Percentiles rank a stretch among this genome's conserved stretches.
These are phyloP conservation scores for Blastobasis lacticolella DNA, from an alignment of 2,888 invertebrate species.

Conservation along the genomic window DNA sequence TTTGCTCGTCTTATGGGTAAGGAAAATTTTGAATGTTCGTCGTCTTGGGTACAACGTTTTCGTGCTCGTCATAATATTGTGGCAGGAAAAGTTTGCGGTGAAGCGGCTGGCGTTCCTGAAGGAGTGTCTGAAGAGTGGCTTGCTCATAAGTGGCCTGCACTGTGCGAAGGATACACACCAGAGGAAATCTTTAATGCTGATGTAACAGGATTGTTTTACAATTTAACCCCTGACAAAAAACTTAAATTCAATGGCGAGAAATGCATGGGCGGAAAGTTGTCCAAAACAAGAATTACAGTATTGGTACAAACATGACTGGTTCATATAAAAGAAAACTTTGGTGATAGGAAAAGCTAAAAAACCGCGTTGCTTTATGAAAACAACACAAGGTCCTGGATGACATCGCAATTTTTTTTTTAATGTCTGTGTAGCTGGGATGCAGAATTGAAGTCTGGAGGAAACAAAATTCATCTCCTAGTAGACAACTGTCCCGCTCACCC, in stretches of 20 bases:
- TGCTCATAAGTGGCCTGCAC: slow-evolving; percentile 16
- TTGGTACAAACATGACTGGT: slow-evolving; percentile 30
- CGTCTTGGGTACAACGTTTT: slow-evolving; percentile 22
- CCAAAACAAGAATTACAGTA: slow-evolving; percentile 29
- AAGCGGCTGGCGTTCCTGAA: slow-evolving; percentile 20
- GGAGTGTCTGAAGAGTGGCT: slow-evolving; percentile 19
- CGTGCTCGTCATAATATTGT: slow-evolving; percentile 23
- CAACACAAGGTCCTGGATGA: slow-evolving; percentile 38
- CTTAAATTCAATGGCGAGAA: slow-evolving; percentile 23
- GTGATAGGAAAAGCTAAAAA: slow-evolving; percentile 30
- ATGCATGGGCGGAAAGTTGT: slow-evolving; percentile 32
- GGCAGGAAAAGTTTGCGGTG: slow-evolving; percentile 22
- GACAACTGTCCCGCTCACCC: slow-evolving; percentile 30
- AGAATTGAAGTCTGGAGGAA: slow-evolving; percentile 16
- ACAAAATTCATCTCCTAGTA: slow-evolving; percentile 26
- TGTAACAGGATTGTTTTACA: slow-evolving; percentile 24
- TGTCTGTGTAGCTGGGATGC: slow-evolving; percentile 22
- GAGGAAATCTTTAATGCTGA: slow-evolving; percentile 25
- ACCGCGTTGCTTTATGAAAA: slow-evolving; percentile 30
- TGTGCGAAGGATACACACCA: slow-evolving; percentile 19
- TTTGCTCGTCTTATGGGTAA: slow-evolving; percentile 16
- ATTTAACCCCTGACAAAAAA: slow-evolving; percentile 23
- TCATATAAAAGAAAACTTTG: slow-evolving; percentile 28
- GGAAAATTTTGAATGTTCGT: slow-evolving; percentile 18
- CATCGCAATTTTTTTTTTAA: slow-evolving; percentile 19